Percentiles rank a stretch among this genome's conserved stretches.
Conservation (phyloP, 2,888 invertebrate genomes). For the Drepanosiphum platanoidis region DNA sequence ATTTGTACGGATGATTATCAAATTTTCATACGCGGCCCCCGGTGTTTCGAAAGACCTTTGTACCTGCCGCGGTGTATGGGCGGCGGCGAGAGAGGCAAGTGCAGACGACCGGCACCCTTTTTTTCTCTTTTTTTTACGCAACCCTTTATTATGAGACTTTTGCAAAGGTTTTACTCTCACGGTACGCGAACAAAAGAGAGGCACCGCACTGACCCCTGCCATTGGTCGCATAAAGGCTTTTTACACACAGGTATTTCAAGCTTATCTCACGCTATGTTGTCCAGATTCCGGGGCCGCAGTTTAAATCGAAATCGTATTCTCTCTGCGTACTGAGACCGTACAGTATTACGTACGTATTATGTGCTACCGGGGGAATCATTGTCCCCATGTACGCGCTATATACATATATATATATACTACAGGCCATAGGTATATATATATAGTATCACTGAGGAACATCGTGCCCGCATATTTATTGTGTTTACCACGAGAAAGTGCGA, state of each 20-base stretch:
- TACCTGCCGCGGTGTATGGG: too few species aligned
- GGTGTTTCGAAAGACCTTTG: constrained; percentile 56
- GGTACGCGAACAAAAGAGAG: constrained; percentile 45
- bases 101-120: constrained; percentile 42
- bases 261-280: constrained; percentile 54
- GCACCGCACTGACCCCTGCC: constrained; percentile 48
- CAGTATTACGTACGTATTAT: not conserved
- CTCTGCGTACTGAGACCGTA: not conserved
- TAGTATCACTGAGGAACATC: too few species aligned
- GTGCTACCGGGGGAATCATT: not conserved
- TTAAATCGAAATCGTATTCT: constrained; percentile 13
- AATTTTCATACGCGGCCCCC: constrained; percentile 43
- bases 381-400: too few species aligned
- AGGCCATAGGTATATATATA: too few species aligned
- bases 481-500: constrained; percentile 42
- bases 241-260: constrained; percentile 48
- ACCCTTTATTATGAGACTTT: constrained; percentile 60
- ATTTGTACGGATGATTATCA: constrained; percentile 50
- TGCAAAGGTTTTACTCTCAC: constrained; percentile 60
- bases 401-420: too few species aligned
- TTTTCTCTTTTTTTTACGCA: too few species aligned
- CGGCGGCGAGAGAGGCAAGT: constrained; percentile 55
- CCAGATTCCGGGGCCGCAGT: not conserved
- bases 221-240: constrained; percentile 47
- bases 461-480: not conserved